Conservation (phyloP, 2,888 invertebrate genomes). For the Halictus quadricinctus region DNA sequence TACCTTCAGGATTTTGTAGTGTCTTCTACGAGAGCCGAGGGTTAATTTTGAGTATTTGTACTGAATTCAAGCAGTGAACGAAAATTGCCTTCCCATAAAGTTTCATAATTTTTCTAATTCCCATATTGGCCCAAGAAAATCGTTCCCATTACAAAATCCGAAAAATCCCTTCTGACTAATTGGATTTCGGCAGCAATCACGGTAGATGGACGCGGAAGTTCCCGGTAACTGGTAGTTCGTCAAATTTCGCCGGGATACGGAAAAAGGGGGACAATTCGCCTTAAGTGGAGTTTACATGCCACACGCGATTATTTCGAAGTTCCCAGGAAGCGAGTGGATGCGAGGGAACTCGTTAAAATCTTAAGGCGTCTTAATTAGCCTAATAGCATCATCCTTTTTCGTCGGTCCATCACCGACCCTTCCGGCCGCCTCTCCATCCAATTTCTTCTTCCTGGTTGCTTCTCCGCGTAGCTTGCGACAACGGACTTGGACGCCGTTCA, state of each 20-base stretch:
- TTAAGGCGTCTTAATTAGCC: slow-evolving; percentile 72
- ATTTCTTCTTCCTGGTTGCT: slow-evolving; percentile 65
- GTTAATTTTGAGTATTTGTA: too few relatives aligned
- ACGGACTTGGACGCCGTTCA: slow-evolving; percentile 63
- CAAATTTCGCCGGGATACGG: not conserved
- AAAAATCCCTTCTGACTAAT: not conserved
- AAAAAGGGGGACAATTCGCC: not conserved
- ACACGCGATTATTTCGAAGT: slow-evolving; percentile 53
- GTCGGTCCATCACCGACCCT: slow-evolving; percentile 63
- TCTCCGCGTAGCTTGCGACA: slow-evolving; percentile 17
- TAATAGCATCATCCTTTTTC: slow-evolving; percentile 74
- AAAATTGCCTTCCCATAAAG: too few relatives aligned
- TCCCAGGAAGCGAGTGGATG: slow-evolving; percentile 31
- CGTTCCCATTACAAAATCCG: not conserved
- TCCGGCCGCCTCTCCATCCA: slow-evolving; percentile 60
- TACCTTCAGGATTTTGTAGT: too few relatives aligned
- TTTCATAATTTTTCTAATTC: not conserved
- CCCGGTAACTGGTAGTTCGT: not conserved
- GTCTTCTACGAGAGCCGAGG: too few relatives aligned
- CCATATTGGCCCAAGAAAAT: not conserved
- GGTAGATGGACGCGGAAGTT: not conserved
- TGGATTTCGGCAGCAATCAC: not conserved
- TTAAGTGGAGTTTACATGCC: slow-evolving; percentile 48
- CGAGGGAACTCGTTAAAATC: slow-evolving; percentile 67
- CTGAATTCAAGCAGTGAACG: too few relatives aligned